A percentile compares a stretch with the other conserved stretches of the same genome.
Conservation (phyloP, 2,113 vertebrate species). For the Corapipo altera region DNA sequence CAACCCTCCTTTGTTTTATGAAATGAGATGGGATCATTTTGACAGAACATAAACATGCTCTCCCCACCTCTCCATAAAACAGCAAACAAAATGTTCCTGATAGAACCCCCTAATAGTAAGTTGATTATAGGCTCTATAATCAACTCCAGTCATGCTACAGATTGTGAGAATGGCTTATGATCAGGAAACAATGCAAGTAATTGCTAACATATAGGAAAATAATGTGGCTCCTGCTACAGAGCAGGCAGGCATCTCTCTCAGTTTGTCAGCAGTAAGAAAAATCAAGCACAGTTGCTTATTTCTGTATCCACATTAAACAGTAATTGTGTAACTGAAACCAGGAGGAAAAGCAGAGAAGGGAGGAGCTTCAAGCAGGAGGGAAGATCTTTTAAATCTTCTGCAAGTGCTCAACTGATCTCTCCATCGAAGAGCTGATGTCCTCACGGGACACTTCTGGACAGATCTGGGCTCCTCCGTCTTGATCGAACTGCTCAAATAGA, state of each 20-base stretch:
- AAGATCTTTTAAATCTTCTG: background rate
- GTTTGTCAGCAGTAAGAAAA: background rate
- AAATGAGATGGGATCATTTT: background rate
- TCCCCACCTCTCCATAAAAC: background rate
- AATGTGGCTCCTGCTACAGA: background rate
- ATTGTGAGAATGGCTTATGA: background rate
- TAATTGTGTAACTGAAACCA: constrained; percentile 1
- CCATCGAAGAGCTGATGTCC: background rate
- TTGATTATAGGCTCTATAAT: background rate
- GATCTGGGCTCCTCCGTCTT: background rate
- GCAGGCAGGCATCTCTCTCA: background rate
- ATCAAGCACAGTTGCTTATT: background rate
- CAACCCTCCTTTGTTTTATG: background rate
- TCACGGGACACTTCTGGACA: background rate
- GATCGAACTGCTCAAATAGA: background rate
- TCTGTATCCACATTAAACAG: background rate
- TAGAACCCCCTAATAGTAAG: background rate
- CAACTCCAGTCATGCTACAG: background rate
- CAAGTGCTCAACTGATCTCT: background rate
- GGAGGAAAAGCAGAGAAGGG: background rate
- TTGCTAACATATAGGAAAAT: background rate
- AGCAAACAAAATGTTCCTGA: background rate
- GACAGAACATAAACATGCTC: background rate
- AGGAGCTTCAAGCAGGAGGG: background rate
- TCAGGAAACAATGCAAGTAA: background rate